Base-by-base conservation (phyloP, 2,888 invertebrate genomes). In the Tetragnatha montana region DNA sequence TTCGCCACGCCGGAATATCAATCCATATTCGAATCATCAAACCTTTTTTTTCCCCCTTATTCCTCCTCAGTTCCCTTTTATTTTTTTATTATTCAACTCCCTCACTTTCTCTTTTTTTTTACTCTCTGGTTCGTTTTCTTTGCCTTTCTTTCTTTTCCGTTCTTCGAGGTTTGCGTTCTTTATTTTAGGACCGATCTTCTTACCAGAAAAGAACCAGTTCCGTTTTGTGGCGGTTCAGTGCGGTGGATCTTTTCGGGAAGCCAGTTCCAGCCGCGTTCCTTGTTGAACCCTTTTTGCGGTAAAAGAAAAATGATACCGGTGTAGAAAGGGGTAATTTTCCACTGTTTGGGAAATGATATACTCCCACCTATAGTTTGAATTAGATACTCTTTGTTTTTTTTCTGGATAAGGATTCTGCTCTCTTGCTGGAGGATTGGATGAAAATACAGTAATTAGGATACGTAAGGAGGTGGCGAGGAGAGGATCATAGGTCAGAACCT, bases 111-210 rank as follows among this genome's bases (percentile, higher is more conserved):
- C 22, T 51, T 81, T 70, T 82, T 74, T 35, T 35, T 35, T 35
- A 35, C 35, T 35, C 35, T 35, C 35, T 35, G 35, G 35, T 35
- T 35, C 35, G 35, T 35, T 35, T 35, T 35, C 35, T 35, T 35
- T 35, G 35, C 35, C 21, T 82, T 73, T 51, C 21, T 71, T 50
- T 70, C 10, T 60, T 49, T 69, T 80, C 49, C 22, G 71, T 60
- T 69, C 21, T 70, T 73, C 74, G 47, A 60, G 60, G 60, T 73
- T 74, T 73, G 50, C 73, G 73, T 82, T 73, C 74, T 82, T 82
- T 82, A 82, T 82, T 60, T 82, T 50, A 74, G 73, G 73, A 19
- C 51, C 14, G 12, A 17, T 17, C 51, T 22, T 12, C 17, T 60
- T 73, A 21, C 35, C 82, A 74, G 82, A 74, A 82, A 74, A 35